A percentile compares a stretch with the other conserved stretches of the same genome.
These are phyloP conservation scores for Diorhabda carinulata DNA, from an alignment of 1,140 invertebrate species.

Conservation along the genomic window DNA sequence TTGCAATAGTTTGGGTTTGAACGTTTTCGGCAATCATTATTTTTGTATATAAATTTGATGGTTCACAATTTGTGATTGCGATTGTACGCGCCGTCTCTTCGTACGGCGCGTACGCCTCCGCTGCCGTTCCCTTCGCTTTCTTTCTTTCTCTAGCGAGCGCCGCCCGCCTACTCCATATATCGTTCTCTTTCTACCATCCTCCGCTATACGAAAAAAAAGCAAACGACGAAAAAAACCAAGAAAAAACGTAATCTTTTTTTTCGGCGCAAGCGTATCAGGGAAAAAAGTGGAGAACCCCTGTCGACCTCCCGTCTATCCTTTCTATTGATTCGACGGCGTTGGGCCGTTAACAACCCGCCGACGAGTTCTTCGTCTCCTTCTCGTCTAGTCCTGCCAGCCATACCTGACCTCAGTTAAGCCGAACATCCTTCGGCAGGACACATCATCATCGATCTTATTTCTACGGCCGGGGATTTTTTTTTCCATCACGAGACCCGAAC, in stretches of 20 bases:
- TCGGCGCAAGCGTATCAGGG: constrained; percentile 5
- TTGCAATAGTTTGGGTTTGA: no score
- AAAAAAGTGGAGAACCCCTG: constrained; percentile 18
- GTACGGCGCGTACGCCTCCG: constrained; percentile 10
- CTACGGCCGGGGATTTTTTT: not conserved
- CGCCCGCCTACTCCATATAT: not conserved
- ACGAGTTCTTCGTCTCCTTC: constrained; percentile 20
- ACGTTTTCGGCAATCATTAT: no score
- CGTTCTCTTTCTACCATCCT: constrained; percentile 5
- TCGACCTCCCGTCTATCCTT: constrained; percentile 14
- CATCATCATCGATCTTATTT: constrained; percentile 22
- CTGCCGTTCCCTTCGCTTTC: not conserved
- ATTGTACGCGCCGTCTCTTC: constrained; percentile 4
- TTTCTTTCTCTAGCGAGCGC: not conserved
- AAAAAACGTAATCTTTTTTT: constrained; percentile 27
- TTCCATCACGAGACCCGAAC: not conserved
- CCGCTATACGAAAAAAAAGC: constrained; percentile 23
- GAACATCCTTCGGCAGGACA: constrained; percentile 36
- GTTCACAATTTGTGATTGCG: not conserved
- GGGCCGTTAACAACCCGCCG: constrained; percentile 9
- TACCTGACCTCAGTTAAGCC: constrained; percentile 40
- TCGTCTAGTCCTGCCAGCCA: constrained; percentile 23
- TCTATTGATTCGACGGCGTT: constrained; percentile 28
- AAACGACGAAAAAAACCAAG: constrained; percentile 26
- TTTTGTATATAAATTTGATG: not conserved